A percentile compares a stretch with the other conserved stretches of the same genome.
phyloP scores from a whole-genome alignment of 2,113 vertebrate species.

The Centrocercus urophasianus region DNA sequence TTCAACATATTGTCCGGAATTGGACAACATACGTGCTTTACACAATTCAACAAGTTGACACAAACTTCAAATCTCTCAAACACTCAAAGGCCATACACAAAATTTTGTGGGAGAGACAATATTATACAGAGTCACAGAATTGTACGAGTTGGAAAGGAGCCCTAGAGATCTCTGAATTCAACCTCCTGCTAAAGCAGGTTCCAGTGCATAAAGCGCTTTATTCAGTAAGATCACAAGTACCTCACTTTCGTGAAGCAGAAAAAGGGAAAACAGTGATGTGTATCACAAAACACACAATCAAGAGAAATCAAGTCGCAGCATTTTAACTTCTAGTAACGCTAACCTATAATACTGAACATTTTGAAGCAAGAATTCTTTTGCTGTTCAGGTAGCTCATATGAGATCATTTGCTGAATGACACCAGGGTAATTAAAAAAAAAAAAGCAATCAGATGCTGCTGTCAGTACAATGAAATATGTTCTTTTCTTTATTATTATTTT shows the following conservation, averaged over 20 bases:
- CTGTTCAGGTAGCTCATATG: not conserved
- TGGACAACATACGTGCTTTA: not conserved
- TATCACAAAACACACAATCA: rapidly evolving
- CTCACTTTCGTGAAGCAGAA: not conserved
- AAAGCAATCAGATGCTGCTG: not conserved
- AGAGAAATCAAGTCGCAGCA: not conserved
- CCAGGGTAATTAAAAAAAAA: not conserved
- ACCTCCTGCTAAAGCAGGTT: too few species aligned
- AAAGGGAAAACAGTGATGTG: not conserved
- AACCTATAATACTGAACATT: not conserved
- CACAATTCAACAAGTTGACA: not conserved
- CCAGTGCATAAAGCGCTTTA: not conserved
- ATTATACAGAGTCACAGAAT: too few species aligned
- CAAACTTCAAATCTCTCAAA: not conserved
- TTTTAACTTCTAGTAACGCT: not conserved
- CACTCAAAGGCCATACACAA: not conserved
- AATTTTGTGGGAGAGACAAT: not conserved
- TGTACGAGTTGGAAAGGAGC: too few species aligned
- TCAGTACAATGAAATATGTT: not conserved
- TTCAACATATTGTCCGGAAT: not conserved
- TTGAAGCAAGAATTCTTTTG: not conserved
- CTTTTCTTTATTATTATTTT: not conserved
- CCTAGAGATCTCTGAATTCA: too few species aligned
- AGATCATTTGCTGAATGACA: not conserved
- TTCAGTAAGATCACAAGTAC: not conserved